Percentiles rank a stretch among this genome's conserved stretches.
Evolutionary conservation across 2,888 invertebrate genomes (phyloP).

Genomic region (Drosophila kambysellisi): DNA sequence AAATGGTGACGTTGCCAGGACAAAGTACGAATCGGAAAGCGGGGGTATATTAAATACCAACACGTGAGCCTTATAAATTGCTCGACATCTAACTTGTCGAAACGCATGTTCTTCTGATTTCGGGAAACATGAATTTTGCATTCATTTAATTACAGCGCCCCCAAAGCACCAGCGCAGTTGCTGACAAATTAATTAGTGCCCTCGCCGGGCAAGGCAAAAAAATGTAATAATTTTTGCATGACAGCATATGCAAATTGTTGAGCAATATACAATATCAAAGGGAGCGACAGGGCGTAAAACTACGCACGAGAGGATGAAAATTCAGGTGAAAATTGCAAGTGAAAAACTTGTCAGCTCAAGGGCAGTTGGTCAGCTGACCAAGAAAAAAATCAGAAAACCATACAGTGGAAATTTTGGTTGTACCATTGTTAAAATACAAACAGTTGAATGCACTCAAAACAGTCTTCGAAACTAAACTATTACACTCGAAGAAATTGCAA

Average conservation of each 20-base stretch:
- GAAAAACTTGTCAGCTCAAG: constrained; percentile 56
- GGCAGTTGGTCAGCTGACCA: constrained; percentile 75
- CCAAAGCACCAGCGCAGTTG: background rate
- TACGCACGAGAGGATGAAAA: constrained; percentile 21
- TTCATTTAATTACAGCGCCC: constrained; percentile 79
- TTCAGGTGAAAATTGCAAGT: constrained; percentile 47
- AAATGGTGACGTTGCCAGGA: constrained; percentile 31
- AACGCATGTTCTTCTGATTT: constrained; percentile 75
- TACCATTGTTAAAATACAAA: constrained; percentile 74
- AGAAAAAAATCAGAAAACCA: constrained; percentile 19
- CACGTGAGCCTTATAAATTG: constrained; percentile 69
- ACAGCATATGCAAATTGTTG: constrained; percentile 78
- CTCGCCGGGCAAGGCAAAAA: constrained; percentile 23
- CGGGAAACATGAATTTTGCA: constrained; percentile 80
- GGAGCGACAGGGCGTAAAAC: constrained; percentile 60
- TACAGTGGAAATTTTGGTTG: constrained; percentile 5
- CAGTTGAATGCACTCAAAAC: constrained; percentile 70
- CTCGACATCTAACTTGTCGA: constrained; percentile 72
- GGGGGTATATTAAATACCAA: constrained; percentile 60
- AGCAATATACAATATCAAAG: constrained; percentile 65
- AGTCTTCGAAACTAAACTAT: background rate
- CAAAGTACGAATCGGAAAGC: background rate
- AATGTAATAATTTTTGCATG: constrained; percentile 78
- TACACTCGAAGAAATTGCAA: background rate
- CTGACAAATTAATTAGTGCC: constrained; percentile 72